These are phyloP conservation scores for Melospiza georgiana DNA, from an alignment of 2,113 vertebrate species.

Conservation along the genomic window DNA sequence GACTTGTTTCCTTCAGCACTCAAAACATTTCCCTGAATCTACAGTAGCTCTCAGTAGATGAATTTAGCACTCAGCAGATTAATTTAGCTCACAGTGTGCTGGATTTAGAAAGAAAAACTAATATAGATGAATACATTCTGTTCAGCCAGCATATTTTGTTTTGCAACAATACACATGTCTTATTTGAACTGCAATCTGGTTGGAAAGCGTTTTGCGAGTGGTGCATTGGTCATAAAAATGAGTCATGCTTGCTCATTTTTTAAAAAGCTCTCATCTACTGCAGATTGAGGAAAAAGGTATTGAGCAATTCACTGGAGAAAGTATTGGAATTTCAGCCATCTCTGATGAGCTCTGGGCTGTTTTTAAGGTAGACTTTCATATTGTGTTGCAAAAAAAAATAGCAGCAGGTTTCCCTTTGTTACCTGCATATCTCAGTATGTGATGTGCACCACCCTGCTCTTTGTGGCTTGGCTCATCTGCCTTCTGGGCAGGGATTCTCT, in stretches of 20 bases:
- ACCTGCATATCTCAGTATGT: background rate
- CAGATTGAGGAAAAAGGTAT: conserved; percentile 30
- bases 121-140: conserved; percentile 68
- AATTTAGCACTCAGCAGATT: conserved; percentile 71
- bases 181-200: conserved; percentile 68
- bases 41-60: conserved; percentile 62
- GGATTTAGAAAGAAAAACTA: conserved; percentile 68
- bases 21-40: conserved; percentile 48
- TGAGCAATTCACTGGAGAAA: conserved; percentile 20
- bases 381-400: background rate
- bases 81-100: conserved; percentile 65
- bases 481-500: background rate
- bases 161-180: conserved; percentile 68
- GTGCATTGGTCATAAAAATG: conserved; percentile 68
- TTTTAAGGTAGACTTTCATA: background rate
- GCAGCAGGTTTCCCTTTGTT: background rate
- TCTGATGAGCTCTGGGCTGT: background rate
- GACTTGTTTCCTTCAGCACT: conserved; percentile 54
- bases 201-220: conserved; percentile 50
- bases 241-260: conserved; percentile 65
- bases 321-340: background rate
- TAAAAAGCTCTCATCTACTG: conserved; percentile 25
- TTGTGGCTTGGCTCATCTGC: background rate
- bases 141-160: conserved; percentile 70
- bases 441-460: background rate